Base-by-base conservation (phyloP, 2,888 invertebrate genomes). In the Polietes domitor region DNA sequence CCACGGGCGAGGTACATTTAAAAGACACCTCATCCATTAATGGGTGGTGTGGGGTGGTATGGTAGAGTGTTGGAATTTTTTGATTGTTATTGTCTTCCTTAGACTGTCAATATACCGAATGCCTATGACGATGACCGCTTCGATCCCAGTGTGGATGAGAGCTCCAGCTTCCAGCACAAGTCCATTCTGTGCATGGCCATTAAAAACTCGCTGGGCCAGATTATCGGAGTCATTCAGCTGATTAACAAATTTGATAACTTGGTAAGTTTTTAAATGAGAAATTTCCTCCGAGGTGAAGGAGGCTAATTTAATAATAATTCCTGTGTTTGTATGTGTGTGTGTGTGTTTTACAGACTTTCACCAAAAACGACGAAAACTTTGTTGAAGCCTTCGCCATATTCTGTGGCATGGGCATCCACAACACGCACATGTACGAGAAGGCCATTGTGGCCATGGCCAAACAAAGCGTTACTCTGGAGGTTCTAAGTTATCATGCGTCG, bases 331-430 rank as follows among this genome's bases (percentile, higher is more conserved):
- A n/a, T 41, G 24, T 37, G 50, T n/a, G n/a, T n/a, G n/a, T n/a
- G n/a, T 61, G 0, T 17, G 47, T 70, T 10, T 77, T 70, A 5
- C 71, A 92, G 88, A 94, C 95, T 28, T 98, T 98, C 93, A 98
- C 98, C 88, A 97, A 97, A 92, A 98, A 98, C 92, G 98, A 98
- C 91, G 98, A 98, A 93, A 98, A 98, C 93, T 97, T 98, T 90
- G 97, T 98, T 86, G 98, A 98, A 93, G 98, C 98, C 2, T 98
- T 98, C 92, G 98, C 98, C 85, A 98, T 98, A 89, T 98, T 98
- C 93, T 98, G 98, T 93, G 98, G 98, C 43, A 97, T 98, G 96
- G 98, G 98, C 76, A 98, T 98, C 85, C 97, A 98, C 93, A 98
- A 98, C 91, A 98, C 98, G 75, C 97, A 98, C 92, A 98, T 98